These are phyloP conservation scores for Parnassius orleans DNA, from an alignment of 2,888 invertebrate species.

Conservation along the genomic window DNA sequence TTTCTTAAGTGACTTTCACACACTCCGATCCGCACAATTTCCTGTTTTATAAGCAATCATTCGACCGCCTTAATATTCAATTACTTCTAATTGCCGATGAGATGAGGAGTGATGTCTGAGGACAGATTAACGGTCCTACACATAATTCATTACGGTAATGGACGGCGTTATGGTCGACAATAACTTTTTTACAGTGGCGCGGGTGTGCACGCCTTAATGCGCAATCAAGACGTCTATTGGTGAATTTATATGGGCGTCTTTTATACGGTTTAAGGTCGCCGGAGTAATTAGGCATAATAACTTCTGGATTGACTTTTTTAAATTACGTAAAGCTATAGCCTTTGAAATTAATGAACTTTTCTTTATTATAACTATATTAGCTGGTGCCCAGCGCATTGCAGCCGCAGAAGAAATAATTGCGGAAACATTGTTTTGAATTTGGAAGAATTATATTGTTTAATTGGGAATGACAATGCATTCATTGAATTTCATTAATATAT, in stretches of 20 bases:
- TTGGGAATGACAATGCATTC: too few relatives aligned
- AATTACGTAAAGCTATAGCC: too few relatives aligned
- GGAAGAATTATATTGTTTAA: too few relatives aligned
- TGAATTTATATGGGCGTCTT: constrained; percentile 14
- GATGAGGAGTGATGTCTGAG: constrained; percentile 49
- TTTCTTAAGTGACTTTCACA: constrained; percentile 31
- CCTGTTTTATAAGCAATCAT: constrained; percentile 68
- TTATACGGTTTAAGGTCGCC: constrained; percentile 6
- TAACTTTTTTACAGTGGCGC: constrained; percentile 48
- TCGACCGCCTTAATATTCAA: constrained; percentile 67
- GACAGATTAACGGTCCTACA: constrained; percentile 59
- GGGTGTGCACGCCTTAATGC: constrained; percentile 34
- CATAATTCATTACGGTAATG: constrained; percentile 74
- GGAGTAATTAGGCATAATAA: constrained; percentile 6
- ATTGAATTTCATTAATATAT: too few relatives aligned
- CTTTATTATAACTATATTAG: too few relatives aligned
- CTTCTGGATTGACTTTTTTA: constrained; percentile 26
- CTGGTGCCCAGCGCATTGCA: too few relatives aligned
- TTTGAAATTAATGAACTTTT: too few relatives aligned
- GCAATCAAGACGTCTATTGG: constrained; percentile 14
- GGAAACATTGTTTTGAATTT: too few relatives aligned
- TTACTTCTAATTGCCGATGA: constrained; percentile 46
- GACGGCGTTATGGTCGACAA: constrained; percentile 49
- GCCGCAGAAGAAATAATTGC: too few relatives aligned
- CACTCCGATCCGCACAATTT: constrained; percentile 40